Base-by-base conservation (phyloP, 2,888 invertebrate species). In the Leucophenga maculata region DNA sequence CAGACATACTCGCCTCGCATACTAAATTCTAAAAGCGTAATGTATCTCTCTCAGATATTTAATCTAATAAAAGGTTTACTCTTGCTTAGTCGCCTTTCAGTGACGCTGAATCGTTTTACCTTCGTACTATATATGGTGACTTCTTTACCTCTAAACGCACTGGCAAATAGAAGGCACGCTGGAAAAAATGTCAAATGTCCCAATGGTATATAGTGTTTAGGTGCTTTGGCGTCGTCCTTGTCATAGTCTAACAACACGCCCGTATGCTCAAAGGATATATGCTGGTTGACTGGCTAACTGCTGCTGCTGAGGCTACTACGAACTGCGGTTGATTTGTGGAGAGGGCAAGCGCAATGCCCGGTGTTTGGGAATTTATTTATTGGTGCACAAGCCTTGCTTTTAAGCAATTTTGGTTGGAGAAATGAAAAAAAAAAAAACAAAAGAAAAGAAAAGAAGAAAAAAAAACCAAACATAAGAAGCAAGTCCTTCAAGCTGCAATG, bases 41-140 rank as follows among this genome's bases (percentile, higher is more conserved):
- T 73, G 72, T 71, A 74, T 74, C 75, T 72, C 75, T 72, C 69
- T 69, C 69, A 71, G 73, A 74, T 70, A 75, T 75, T 75, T 75
- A 75, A 75, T 75, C 75, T 75, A 75, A 75, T 75, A 75, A 75
- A 75, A 75, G 75, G 72, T 67, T 73, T 68, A 13, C 73, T 73
- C 13, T 22, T 48, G 62, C 62, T 64, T 64, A 50, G 50, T n/a
- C 50, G 50, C 50, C 50, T 50, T n/a, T 18, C 50, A 18, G 9
- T 39, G 39, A 11, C 1, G 39, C 39, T 39, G 39, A 39, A 39
- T 39, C 39, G 39, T 39, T 11, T 11, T 39, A 11, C 8, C 39
- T 39, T 26, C 26, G 26, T 16, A n/a, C n/a, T n/a, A 70, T 72
- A 71, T 66, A 67, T 59, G 72, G 67, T 72, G 71, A 67, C 67